These are phyloP conservation scores for Nerophis ophidion DNA, from an alignment of 2,113 vertebrate species.

Conservation along the genomic window DNA sequence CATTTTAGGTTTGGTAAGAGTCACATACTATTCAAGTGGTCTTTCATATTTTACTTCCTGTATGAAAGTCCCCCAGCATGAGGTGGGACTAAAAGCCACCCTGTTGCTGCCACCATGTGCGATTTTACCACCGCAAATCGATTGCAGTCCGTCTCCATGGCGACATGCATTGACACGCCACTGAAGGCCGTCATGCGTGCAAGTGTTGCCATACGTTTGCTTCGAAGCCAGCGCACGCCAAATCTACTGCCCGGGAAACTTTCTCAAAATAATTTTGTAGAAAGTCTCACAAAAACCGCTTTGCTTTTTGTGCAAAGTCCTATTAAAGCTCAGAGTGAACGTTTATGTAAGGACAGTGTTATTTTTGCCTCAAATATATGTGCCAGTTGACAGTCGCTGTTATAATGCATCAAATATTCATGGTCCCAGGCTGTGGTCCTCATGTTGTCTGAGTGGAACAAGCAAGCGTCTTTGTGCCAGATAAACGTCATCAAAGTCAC, in stretches of 20 bases:
- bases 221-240: not conserved
- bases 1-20: not conserved
- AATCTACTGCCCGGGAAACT: too few species aligned
- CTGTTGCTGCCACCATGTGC: too few species aligned
- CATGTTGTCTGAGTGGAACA: slow-evolving; percentile 10
- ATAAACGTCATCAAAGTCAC: not conserved
- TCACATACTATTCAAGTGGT: not conserved
- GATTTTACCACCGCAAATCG: not conserved
- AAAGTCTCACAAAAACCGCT: not conserved
- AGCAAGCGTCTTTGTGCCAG: slow-evolving; percentile 7
- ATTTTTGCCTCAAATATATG: slow-evolving; percentile 3
- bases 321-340: too few species aligned
- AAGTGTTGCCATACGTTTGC: not conserved
- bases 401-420: slow-evolving; percentile 7
- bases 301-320: not conserved
- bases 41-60: not conserved
- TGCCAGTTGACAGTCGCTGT: slow-evolving; percentile 2
- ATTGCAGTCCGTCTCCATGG: slow-evolving; percentile 1
- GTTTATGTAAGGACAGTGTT: not conserved
- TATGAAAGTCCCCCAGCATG: not conserved
- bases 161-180: not conserved
- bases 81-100: too few species aligned
- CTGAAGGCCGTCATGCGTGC: not conserved
- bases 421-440: slow-evolving; percentile 2
- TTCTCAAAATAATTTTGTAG: not conserved